A percentile compares a stretch with the other conserved stretches of the same genome.
Evolutionary conservation across 1,140 invertebrate species (phyloP).

Genomic region (Leptonema lineaticorne): DNA sequence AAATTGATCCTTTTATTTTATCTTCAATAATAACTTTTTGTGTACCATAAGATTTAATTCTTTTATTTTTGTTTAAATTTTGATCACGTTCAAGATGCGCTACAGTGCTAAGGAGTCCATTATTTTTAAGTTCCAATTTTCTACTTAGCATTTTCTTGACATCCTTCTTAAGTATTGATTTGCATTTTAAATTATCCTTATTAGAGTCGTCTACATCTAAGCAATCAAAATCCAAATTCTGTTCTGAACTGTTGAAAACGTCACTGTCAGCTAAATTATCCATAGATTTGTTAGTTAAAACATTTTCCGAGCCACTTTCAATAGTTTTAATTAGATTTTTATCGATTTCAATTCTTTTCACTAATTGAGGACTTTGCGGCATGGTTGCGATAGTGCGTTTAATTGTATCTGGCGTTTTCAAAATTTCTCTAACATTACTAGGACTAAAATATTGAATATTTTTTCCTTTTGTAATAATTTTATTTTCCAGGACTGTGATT

Average conservation of each 20-base stretch:
- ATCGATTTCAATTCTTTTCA: constrained; percentile 37
- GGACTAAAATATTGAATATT: constrained; percentile 49
- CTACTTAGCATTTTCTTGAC: constrained; percentile 33
- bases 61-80: constrained; percentile 9
- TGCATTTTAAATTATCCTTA: constrained; percentile 14
- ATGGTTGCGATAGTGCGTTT: constrained; percentile 44
- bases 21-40: constrained; percentile 29
- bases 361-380: constrained; percentile 4
- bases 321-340: not conserved
- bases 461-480: constrained; percentile 55
- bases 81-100: not conserved
- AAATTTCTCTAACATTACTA: constrained; percentile 47
- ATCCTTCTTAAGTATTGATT: constrained; percentile 32
- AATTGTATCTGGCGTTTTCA: constrained; percentile 51
- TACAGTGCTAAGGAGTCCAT: not conserved
- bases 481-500: constrained; percentile 54
- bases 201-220: constrained; percentile 11
- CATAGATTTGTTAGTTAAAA: not conserved
- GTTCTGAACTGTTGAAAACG: constrained; percentile 18
- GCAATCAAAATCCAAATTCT: constrained; percentile 8
- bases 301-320: not conserved
- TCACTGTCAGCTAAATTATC: constrained; percentile 37
- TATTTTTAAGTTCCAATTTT: constrained; percentile 38
- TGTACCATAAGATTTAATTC: constrained; percentile 13
- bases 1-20: constrained; percentile 27